Evolutionary conservation across 2,113 vertebrate species (phyloP), one percentile per base, ranked within the genome.

Genomic region (Indicator indicator): DNA sequence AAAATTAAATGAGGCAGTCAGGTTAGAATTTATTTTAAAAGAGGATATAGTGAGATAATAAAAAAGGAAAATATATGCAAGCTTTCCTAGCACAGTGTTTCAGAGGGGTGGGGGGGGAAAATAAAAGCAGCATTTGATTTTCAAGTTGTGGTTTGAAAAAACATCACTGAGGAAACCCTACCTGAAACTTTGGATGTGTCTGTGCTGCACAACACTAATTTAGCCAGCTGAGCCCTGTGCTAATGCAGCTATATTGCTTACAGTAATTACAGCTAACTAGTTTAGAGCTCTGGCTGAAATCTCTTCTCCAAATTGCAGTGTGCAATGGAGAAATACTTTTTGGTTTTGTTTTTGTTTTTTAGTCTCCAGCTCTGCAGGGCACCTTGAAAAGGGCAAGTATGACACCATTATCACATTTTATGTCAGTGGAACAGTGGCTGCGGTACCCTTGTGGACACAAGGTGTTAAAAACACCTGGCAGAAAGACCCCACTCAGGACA

Each of bases 221-320:
- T 72, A 71, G 26, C 54, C 38, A 72, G 69, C 88, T 94, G 80
- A 90, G 83, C 58, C 69, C 90, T 62, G 64, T 77, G 76, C 64
- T 95, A 91, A 95, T 94, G 86, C 62, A 77, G 33, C 62, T 88
- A 68, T 68, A 94, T 83, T 93, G 65, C 83, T 90, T 92, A 83
- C 44, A 74, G 14, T 83, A 78, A 44, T 90, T 58, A 84, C 10
- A 75, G 73, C 58, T 90, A 96, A 96, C 74, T 58, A 65, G 80
- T 96, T 96, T 90, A 93, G 70, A 60, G 54, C 23, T 42, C n/a
- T 83, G 63, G 67, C 48, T 30, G 58, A 93, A 88, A 78, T 83
- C 24, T 78, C 86, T 62, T 88, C 62, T 74, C 63, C 65, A 95
- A 88, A 88, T 78, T 86, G 65, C 38, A 75, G 23, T 84, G 62